Base-by-base conservation (phyloP, 2,113 vertebrate species). In the Climacteris rufus region DNA sequence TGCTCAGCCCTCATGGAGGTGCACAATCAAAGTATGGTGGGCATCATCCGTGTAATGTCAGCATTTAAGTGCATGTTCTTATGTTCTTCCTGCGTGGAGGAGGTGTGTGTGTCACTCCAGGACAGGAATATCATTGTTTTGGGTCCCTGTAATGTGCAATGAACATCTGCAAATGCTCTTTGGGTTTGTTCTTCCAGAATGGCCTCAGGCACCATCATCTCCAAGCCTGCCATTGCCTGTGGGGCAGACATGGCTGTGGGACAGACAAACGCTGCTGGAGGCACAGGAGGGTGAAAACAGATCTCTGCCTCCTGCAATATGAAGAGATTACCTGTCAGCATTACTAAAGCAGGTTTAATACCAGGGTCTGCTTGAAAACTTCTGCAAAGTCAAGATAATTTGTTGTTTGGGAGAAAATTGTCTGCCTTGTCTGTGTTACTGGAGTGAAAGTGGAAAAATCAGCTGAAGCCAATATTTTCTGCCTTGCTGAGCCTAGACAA, bases 251-350 rank as follows among this genome's bases (percentile, higher is more conserved):
- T 0, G 4, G 27, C 28, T 64, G 59, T n/a, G 33, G 39, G 69
- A 87, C 44, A 86, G n/a, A 47, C 20, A 45, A n/a, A 59, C 0
- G 0, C 21, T 82, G 39, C 56, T 4, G 4, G 39, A 42, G 19
- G 35, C 31, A 63, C 15, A 19, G 39, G 16, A 35, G 27, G 18
- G 24, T 47, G 52, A 37, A 72, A 81, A 17, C 11, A 80, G 40
- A 37, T 52, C 8, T 59, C 47, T 23, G 21, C 7, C n/a, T 79
- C 11, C 25, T 40, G 33, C 20, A 39, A 6, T 24, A 54, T 59
- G n/a, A 63, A 69, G 42, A 50, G 11, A 45, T 63, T 42, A 52
- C 28, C 28, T 68, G 13, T 33, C 54, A 80, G 40, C 56, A 24
- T 31, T 30, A 9, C 8, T 57, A 33, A 66, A 56, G 17, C 52